Evolutionary conservation across 1,140 invertebrate species (phyloP), one percentile per base, ranked within the genome.

Genomic region (Bactericera cockerelli): DNA sequence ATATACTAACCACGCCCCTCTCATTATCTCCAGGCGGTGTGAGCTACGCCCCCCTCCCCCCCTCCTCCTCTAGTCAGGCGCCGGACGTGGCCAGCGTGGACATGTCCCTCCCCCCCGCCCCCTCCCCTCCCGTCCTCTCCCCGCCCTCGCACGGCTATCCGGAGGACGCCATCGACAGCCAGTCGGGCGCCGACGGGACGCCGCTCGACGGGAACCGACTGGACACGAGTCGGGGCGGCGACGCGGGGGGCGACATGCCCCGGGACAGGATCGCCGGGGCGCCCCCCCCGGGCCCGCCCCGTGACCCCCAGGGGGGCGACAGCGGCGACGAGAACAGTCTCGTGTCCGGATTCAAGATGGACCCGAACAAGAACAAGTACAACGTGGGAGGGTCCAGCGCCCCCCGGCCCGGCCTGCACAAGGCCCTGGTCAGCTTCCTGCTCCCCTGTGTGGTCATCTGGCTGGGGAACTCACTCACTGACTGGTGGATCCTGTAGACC

Each of bases 401-500:
- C 19, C 11, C 59, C 22, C 3, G 68, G 38, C 76, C 80, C 71
- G 78, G 80, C 1, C 67, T 87, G 1, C 74, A 76, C 22, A 77
- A 77, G 59, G 84, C 85, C 3, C 67, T 89, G 2, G 75, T 82
- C 58, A 78, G 83, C 49, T 89, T 87, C 71, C 73, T 88, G 36
- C 71, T 89, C 66, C 86, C 87, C 4, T 81, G 89, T 31, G 81
- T 86, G 61, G 81, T 88, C 67, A 81, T 84, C 64, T 89, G 86
- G 86, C 83, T 90, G 70, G 86, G 87, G 57, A 79, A 81, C 61
- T 81, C 85, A 65, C 79, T 88, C 66, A 81, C 81, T 62, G 86
- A 88, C 69, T 79, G 85, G 74, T 39, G n/a, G 22, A 16, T 49
- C 42, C n/a, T 22, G 42, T 49, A 49, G 42, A 49, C 13, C 13